Evolutionary conservation across 35 echinoderm and acorn worm species (phyloP).

Genomic region (Eucidaris tribuloides): DNA sequence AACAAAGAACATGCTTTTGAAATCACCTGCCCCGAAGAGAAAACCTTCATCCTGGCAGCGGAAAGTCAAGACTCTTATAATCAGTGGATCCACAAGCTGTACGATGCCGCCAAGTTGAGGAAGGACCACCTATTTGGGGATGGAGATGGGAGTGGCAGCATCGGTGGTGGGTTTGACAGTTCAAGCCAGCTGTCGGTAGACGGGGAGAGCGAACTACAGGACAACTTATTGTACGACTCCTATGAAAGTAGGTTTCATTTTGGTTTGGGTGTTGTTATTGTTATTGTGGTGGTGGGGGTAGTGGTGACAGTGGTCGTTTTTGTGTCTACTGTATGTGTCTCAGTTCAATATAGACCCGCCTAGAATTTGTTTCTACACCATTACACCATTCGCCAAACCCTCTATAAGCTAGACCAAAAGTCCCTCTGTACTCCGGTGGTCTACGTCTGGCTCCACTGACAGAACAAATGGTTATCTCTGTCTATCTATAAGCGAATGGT

Average conservation of each 20-base stretch:
- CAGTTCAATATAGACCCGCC: too few relatives aligned
- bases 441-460: too few relatives aligned
- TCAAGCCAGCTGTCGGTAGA: neutral
- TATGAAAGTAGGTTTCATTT: conserved; percentile 61
- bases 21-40: neutral
- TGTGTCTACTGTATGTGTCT: too few relatives aligned
- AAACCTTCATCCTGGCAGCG: neutral
- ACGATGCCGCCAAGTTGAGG: neutral
- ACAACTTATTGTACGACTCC: conserved; percentile 52
- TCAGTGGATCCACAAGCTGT: neutral
- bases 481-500: too few relatives aligned
- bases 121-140: conserved; percentile 5
- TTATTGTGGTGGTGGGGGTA: too few relatives aligned
- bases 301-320: too few relatives aligned
- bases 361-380: too few relatives aligned
- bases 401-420: too few relatives aligned
- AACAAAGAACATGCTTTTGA: conserved; percentile 3
- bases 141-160: neutral
- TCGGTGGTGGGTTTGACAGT: neutral
- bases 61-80: neutral
- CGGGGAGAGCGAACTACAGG: conserved; percentile 8
- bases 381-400: too few relatives aligned
- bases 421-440: too few relatives aligned
- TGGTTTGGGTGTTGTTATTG: too few relatives aligned
- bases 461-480: too few relatives aligned